Percentiles rank a stretch among this genome's conserved stretches.
These are phyloP conservation scores for Coreius guichenoti DNA, from an alignment of 2,797 vertebrate genomes.

Conservation along the genomic window DNA sequence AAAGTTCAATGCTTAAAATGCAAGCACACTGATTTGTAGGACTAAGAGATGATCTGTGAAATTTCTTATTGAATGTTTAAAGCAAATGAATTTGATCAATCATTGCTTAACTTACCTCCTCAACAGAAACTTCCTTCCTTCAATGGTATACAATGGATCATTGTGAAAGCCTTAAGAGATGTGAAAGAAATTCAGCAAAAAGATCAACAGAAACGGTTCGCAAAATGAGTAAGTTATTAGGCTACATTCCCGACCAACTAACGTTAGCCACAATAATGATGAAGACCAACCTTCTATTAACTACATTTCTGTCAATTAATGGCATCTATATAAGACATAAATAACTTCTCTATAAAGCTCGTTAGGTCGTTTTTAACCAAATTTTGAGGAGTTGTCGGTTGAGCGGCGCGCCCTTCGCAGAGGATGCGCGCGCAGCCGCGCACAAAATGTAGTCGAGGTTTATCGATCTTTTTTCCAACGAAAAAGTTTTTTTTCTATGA, in stretches of 20 bases:
- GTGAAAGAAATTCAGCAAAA: constrained; percentile 5
- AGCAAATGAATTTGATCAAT: neutral
- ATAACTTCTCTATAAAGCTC: neutral
- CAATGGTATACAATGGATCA: constrained; percentile 7
- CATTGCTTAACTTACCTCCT: constrained; percentile 70
- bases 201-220: neutral
- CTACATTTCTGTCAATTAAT: neutral
- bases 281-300: neutral
- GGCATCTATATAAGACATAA: neutral
- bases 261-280: neutral
- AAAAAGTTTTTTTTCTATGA: too few relatives aligned
- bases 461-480: neutral
- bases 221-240: neutral
- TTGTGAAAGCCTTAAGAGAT: constrained; percentile 25
- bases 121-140: constrained; percentile 56
- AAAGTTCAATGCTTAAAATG: neutral
- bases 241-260: too few relatives aligned
- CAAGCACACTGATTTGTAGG: neutral
- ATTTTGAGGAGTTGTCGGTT: neutral
- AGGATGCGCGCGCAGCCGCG: neutral
- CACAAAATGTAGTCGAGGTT: neutral
- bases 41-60: neutral
- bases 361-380: neutral
- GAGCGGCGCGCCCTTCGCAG: too few relatives aligned
- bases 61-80: neutral